These are phyloP conservation scores for Trinorchestia longiramus DNA, from an alignment of 1,140 invertebrate genomes.

Conservation along the genomic window DNA sequence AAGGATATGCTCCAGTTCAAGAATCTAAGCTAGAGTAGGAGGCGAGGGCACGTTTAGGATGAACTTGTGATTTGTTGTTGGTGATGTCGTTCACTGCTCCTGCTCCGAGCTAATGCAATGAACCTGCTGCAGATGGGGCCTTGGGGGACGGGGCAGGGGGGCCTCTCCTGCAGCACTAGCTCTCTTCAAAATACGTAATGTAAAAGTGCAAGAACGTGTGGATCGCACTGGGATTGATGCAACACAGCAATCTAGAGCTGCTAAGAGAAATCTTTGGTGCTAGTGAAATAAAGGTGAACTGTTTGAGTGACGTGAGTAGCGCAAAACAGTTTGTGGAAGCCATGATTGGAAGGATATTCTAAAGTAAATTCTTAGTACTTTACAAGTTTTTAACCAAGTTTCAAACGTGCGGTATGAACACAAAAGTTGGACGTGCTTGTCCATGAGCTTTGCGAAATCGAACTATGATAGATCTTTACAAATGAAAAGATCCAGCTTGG, in stretches of 20 bases:
- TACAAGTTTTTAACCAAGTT: too few relatives aligned
- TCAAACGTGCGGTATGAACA: too few relatives aligned
- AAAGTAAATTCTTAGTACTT: too few relatives aligned
- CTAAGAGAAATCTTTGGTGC: not conserved
- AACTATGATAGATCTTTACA: too few relatives aligned
- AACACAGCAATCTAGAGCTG: not conserved
- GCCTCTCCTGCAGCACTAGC: not conserved
- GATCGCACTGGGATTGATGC: not conserved
- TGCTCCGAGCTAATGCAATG: constrained; percentile 7
- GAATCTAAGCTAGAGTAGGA: not conserved
- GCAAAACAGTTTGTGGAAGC: not conserved
- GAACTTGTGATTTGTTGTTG: constrained; percentile 29
- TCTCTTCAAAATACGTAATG: not conserved
- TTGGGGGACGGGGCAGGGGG: not conserved
- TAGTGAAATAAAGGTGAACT: not conserved
- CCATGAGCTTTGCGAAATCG: too few relatives aligned
- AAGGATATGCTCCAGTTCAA: not conserved
- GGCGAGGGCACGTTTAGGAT: not conserved
- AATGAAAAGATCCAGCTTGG: too few relatives aligned
- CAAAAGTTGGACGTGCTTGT: too few relatives aligned
- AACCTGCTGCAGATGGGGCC: constrained; percentile 16
- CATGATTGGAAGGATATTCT: not conserved
- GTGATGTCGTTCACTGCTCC: not conserved
- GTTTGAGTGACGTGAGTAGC: not conserved
- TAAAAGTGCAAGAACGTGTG: not conserved